These are phyloP conservation scores for Drosophila crucigera DNA, from an alignment of 2,888 invertebrate genomes.

Conservation along the genomic window DNA sequence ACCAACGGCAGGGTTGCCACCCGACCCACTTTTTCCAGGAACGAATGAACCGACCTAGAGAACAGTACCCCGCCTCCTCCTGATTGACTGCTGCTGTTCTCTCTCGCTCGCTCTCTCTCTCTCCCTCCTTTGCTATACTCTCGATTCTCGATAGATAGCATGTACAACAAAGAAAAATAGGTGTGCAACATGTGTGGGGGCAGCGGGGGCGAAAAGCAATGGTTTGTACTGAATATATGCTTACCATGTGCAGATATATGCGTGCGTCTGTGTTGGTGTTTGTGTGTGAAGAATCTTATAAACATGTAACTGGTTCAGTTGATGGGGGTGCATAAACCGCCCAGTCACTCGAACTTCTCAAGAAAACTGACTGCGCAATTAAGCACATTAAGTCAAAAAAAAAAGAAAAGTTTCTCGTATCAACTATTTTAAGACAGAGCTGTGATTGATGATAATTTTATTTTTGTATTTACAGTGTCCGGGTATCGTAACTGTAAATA, in stretches of 20 bases:
- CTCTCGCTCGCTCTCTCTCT: not conserved
- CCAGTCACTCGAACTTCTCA: conserved; percentile 11
- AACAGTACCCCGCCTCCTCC: not conserved
- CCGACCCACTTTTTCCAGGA: conserved; percentile 11
- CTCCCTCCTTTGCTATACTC: not conserved
- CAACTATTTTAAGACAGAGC: conserved; percentile 12
- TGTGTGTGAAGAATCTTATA: not conserved
- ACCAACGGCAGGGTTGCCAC: conserved; percentile 5
- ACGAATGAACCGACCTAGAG: conserved; percentile 22
- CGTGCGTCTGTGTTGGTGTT: not conserved
- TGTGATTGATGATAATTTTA: not conserved
- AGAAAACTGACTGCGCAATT: conserved; percentile 29
- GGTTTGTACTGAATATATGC: conserved; percentile 8
- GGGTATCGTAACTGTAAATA: not conserved
- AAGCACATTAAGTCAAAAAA: conserved; percentile 14
- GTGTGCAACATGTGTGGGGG: not conserved
- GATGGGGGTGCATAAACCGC: conserved; percentile 7
- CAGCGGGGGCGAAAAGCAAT: conserved; percentile 3
- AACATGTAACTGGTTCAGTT: conserved; percentile 1
- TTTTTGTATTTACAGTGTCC: not conserved
- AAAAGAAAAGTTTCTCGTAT: not conserved
- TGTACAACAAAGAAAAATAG: not conserved
- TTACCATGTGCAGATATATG: not conserved
- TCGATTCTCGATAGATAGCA: conserved; percentile 15
- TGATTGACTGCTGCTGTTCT: conserved; percentile 24